Evolutionary conservation across 2,113 vertebrate species (phyloP).

Genomic region (Orycteropus afer): DNA sequence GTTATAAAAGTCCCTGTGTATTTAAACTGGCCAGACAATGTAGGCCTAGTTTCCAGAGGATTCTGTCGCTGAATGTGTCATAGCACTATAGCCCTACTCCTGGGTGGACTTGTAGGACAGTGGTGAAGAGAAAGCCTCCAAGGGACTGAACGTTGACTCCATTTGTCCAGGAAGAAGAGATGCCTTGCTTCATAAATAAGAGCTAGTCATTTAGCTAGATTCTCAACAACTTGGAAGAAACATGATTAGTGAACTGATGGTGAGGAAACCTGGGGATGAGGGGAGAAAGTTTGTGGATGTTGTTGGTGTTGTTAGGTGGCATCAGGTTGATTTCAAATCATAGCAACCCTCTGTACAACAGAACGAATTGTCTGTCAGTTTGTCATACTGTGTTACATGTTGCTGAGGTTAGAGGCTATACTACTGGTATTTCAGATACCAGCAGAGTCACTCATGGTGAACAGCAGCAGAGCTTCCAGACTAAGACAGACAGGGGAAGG

Average conservation of each 20-base stretch:
- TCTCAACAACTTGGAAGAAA: background rate
- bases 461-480: too few species aligned
- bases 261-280: background rate
- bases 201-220: background rate
- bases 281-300: too few species aligned
- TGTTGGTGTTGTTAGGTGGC: too few species aligned
- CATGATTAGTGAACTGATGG: background rate
- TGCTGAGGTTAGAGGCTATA: too few species aligned
- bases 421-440: too few species aligned
- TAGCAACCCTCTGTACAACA: too few species aligned
- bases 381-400: too few species aligned
- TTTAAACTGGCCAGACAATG: background rate
- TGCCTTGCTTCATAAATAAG: background rate
- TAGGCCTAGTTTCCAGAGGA: background rate
- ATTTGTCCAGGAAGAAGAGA: background rate
- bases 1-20: slow-evolving; percentile 14
- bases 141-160: too few species aligned
- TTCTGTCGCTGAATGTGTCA: background rate
- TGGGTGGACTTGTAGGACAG: background rate
- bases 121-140: background rate
- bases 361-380: too few species aligned
- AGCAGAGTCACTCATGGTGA: too few species aligned
- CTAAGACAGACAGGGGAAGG: too few species aligned
- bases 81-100: background rate
- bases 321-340: too few species aligned